Evolutionary conservation across 2,797 vertebrate species (phyloP).

Genomic region (Sus cebifrons): DNA sequence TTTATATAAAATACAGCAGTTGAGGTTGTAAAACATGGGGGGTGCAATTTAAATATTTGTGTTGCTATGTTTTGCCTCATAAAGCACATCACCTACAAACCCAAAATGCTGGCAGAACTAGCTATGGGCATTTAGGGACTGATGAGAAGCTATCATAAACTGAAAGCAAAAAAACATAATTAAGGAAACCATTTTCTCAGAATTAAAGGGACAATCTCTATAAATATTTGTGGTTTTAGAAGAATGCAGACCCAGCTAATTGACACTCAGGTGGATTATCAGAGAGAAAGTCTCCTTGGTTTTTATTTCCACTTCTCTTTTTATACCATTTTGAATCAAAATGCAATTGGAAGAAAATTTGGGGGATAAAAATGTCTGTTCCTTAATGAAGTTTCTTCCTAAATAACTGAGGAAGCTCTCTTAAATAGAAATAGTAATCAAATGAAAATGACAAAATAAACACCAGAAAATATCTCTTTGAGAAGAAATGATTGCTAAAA

Average conservation of each 20-base stretch:
- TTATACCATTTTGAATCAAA: not conserved
- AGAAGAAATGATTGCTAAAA: not conserved
- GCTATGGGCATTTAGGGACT: not conserved
- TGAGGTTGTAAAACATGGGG: constrained; percentile 70
- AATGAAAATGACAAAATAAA: not conserved
- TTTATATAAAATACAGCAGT: constrained; percentile 89
- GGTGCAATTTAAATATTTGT: constrained; percentile 87
- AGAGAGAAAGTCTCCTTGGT: not conserved
- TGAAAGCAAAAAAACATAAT: not conserved
- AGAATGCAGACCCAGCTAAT: not conserved
- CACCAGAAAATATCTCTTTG: not conserved
- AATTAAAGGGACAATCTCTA: not conserved
- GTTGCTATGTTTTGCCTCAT: constrained; percentile 88
- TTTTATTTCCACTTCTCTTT: not conserved
- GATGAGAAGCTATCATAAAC: not conserved
- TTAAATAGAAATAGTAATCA: not conserved
- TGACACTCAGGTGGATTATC: not conserved
- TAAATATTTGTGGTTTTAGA: not conserved
- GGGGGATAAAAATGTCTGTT: not conserved
- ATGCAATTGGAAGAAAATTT: not conserved
- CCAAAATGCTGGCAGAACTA: constrained; percentile 54
- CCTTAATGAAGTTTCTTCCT: not conserved
- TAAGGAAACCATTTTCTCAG: not conserved
- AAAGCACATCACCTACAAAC: constrained; percentile 69
- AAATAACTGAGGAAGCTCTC: not conserved